These are phyloP conservation scores for Spizaetus ornatus DNA, from an alignment of 2,113 vertebrate genomes.

Conservation along the genomic window DNA sequence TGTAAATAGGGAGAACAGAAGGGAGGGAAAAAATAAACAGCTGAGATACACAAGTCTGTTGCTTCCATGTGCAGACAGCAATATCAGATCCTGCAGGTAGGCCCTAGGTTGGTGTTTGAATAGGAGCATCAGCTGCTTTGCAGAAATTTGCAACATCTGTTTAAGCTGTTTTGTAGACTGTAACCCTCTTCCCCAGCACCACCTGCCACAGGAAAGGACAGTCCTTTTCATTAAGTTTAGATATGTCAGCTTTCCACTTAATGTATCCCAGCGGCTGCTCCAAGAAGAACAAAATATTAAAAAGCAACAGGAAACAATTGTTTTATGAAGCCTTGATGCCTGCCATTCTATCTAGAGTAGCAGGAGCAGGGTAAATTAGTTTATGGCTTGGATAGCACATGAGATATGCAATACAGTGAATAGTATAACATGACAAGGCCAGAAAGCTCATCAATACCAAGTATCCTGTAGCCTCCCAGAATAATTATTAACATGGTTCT, in stretches of 20 bases:
- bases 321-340: background rate
- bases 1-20: background rate
- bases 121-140: background rate
- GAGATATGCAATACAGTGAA: background rate
- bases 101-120: background rate
- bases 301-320: background rate
- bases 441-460: background rate
- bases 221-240: background rate
- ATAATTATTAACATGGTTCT: background rate
- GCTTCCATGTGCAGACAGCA: background rate
- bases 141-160: background rate
- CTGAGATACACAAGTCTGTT: background rate
- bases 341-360: background rate
- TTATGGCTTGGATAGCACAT: background rate
- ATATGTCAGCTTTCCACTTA: background rate
- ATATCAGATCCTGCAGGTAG: background rate
- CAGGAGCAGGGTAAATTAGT: background rate
- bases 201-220: background rate
- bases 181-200: background rate
- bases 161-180: background rate
- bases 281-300: background rate
- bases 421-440: background rate
- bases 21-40: background rate
- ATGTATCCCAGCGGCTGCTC: background rate
- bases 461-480: background rate